Evolutionary conservation across 2,797 vertebrate species (phyloP), one percentile per base, ranked within the genome.

Genomic region (Artibeus lituratus): DNA sequence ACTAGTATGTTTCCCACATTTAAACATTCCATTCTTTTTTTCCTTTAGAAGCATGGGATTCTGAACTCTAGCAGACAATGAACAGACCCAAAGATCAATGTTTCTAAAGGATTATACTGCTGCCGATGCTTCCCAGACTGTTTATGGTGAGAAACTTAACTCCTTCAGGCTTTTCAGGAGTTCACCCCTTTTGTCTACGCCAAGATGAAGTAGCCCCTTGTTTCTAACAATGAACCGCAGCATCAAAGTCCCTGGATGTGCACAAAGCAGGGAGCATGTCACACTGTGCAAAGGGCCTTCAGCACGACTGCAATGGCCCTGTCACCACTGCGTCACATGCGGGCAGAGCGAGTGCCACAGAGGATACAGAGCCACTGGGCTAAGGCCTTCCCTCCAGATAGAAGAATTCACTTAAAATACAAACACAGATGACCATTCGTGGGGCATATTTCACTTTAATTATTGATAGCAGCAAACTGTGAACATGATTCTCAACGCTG

Each of bases 81-180:
- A 88, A 88, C 22, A 84, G 86, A 76, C 70, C 39, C 85, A 29
- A 86, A 90, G 78, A 92, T 86, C 90, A 77, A 9, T 29, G 81
- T 80, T 74, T 92, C 91, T 94, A 88, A 97, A 92, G 86, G 90
- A 77, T 82, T 88, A 24, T 88, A 42, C 55, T 73, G 73, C 55
- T 35, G 77, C 78, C 49, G 29, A 1, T 44, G 7, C 57, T 93
- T 93, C 87, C 72, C 88, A 90, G 91, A 76, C 73, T 74, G 44
- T 83, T 86, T 81, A 95, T 90, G 81, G 76, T 97, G 97, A 95
- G 95, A 97, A 97, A 95, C 92, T 91, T 96, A 93, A 95, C 96
- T 91, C 87, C 90, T 80, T 95, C 76, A 22, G 82, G 84, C 96
- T 88, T 92, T 91, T 96, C 70, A 96, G 88, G 69, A 87, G 90